Base-by-base conservation (phyloP, 2,113 vertebrate genomes). In the Paratilapia polleni region DNA sequence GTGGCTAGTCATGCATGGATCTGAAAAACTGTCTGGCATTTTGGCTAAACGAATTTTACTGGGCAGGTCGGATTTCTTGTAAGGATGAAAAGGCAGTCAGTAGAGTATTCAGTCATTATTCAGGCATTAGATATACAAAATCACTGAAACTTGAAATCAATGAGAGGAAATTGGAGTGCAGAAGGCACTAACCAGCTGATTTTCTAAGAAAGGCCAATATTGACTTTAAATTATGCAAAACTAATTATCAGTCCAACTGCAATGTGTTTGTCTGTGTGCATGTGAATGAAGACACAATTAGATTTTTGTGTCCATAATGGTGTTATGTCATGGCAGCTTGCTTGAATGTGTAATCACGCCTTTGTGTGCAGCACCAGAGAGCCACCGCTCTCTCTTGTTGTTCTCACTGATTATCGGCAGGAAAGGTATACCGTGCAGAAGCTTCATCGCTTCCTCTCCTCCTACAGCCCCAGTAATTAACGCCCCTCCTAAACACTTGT, bases 121-220 rank as follows among this genome's bases (percentile, higher is more conserved):
- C 17, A 63, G n/a, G n/a, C n/a, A n/a, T n/a, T n/a, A 75, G 28
- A 60, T 15, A 83, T 20, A 20, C 20, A 43, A 66, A 52, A 31
- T 83, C 73, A 34, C 1, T 82, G 36, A 61, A 58, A 57, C 24
- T 15, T 17, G 19, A 49, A 47, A 68, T 68, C 64, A 68, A 38
- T 68, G 17, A 47, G 28, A 73, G 52, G 24, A 73, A 31, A 43
- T 61, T 20, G 49, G 34, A 34, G 31, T 7, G 13, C 26, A 36
- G 22, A 22, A 4, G 17, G 20, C 20, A 59, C 26, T 12, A 8
- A 59, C 12, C 0, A 2, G 73, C n/a, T 56, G 36, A 36, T 64
- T 88, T 86, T 79, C 15, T 54, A 63, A 49, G 54, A 83, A 77
- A 82, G 54, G 47, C 82, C 78, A 88, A 26, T 70, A 87, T 85